phyloP scores from a whole-genome alignment of 92 coral and sea anemone genomes.

The Micromussa lordhowensis region DNA sequence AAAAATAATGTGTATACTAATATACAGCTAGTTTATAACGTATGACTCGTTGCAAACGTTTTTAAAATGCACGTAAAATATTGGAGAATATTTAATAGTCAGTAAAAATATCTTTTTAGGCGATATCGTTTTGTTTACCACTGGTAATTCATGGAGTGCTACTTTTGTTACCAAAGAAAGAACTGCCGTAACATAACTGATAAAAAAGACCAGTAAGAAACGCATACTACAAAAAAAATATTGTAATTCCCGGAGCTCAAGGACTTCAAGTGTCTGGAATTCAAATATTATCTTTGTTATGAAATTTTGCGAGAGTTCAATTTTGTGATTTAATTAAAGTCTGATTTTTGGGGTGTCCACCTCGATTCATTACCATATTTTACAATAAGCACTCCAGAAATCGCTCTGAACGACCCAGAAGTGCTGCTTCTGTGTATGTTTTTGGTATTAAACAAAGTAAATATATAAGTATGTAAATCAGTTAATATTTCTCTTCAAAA shows the following conservation, averaged over 20 bases:
- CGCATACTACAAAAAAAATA: not conserved
- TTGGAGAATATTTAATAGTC: slow-evolving; percentile 1
- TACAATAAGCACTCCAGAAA: not conserved
- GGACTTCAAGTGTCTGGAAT: slow-evolving; percentile 30
- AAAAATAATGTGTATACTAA: not conserved
- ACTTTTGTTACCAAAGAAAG: not conserved
- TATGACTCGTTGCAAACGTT: not conserved
- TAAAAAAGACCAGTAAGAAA: not conserved
- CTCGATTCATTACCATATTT: not conserved
- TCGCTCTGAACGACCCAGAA: not conserved
- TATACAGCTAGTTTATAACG: not conserved
- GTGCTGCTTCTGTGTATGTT: not conserved
- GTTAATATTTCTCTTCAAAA: slow-evolving; percentile 35
- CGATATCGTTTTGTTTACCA: not conserved
- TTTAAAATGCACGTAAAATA: not conserved
- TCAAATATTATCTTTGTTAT: slow-evolving; percentile 6
- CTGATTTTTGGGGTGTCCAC: not conserved
- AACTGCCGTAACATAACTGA: not conserved
- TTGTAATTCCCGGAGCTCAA: slow-evolving; percentile 6
- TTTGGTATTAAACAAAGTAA: slow-evolving; percentile 23
- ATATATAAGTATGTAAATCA: slow-evolving; percentile 30
- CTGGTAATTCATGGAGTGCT: not conserved
- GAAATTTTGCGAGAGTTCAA: not conserved
- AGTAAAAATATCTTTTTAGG: not conserved
- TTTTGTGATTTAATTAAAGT: not conserved